phyloP scores from a whole-genome alignment of 2,797 vertebrate species.

The Lagorchestes hirsutus region DNA sequence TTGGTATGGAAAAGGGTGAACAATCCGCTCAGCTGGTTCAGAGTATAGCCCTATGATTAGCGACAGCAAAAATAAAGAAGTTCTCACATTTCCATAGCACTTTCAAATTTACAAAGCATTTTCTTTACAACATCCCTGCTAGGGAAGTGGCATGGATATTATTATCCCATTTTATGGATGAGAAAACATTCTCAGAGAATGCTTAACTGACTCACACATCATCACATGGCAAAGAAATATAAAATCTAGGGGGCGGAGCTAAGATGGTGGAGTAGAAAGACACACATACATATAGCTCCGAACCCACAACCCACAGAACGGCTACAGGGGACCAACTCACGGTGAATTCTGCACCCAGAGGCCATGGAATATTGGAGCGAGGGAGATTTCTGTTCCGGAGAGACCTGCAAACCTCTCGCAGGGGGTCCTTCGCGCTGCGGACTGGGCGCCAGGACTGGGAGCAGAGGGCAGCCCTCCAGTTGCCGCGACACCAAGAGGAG shows the following conservation, averaged over 20 bases:
- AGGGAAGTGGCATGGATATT: not conserved
- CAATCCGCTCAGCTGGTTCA: not conserved
- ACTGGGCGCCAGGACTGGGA: no score
- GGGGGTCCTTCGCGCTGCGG: no score
- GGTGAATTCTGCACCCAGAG: no score
- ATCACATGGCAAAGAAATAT: not conserved
- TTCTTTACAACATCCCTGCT: not conserved
- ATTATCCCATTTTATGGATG: not conserved
- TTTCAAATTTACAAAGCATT: not conserved
- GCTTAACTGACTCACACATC: not conserved
- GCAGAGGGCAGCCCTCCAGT: no score
- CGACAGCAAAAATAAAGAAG: not conserved
- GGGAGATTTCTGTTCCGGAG: no score
- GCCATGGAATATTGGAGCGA: no score
- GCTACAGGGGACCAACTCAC: no score
- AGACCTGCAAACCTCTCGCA: no score
- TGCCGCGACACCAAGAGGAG: no score
- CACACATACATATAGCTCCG: no score
- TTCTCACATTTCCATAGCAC: not conserved
- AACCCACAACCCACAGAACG: no score
- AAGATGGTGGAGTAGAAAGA: no score
- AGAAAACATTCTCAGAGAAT: not conserved
- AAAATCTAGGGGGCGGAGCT: not conserved
- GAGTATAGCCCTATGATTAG: not conserved
- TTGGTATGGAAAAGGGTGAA: not conserved